phyloP scores from a whole-genome alignment of 1,140 invertebrate genomes.

The Dinoponera quadriceps region DNA sequence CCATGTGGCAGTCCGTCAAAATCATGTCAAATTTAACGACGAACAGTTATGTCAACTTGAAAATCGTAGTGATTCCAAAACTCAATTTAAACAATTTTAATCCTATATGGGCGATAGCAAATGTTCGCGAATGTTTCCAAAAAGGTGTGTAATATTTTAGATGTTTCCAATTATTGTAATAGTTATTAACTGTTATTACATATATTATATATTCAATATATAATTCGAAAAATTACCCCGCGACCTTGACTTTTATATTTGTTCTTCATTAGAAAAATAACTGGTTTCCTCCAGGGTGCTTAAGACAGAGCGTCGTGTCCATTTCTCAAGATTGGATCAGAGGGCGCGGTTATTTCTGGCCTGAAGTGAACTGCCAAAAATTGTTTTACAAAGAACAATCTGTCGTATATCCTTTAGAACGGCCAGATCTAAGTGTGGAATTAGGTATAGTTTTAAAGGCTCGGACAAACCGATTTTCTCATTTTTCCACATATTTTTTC shows the following conservation, averaged over 20 bases:
- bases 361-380: conserved; percentile 64
- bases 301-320: no score
- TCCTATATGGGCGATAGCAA: conserved; percentile 61
- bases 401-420: conserved; percentile 15
- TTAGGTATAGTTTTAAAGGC: no score
- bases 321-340: conserved; percentile 4
- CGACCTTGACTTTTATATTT: no score
- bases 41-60: neutral
- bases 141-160: conserved; percentile 37
- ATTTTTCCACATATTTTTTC: no score
- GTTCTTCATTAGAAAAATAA: no score
- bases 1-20: conserved; percentile 66
- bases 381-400: conserved; percentile 57
- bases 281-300: no score
- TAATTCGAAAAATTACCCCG: no score
- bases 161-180: neutral
- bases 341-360: conserved; percentile 14
- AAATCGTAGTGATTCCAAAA: conserved; percentile 20
- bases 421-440: neutral
- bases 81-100: neutral
- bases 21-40: conserved; percentile 19
- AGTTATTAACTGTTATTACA: no score
- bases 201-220: no score
- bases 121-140: conserved; percentile 58
- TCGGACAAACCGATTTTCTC: no score